Evolutionary conservation across 2,888 invertebrate genomes (phyloP).

Genomic region (Leucoptera coffeella): DNA sequence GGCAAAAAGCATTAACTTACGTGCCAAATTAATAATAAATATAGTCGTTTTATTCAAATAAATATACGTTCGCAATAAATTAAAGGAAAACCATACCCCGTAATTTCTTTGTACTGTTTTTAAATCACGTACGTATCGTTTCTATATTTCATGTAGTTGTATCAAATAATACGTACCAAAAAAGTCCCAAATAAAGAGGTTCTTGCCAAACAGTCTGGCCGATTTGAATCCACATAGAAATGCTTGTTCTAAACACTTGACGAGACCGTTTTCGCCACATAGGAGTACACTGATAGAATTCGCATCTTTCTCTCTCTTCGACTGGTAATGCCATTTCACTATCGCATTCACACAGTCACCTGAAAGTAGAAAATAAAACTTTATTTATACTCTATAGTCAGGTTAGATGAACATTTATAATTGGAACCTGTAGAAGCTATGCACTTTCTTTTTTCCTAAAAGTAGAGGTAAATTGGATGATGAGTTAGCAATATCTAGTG

Average conservation of each 20-base stretch:
- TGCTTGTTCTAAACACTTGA: conserved; percentile 88
- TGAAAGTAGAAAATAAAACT: conserved; percentile 15
- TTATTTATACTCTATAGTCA: background rate
- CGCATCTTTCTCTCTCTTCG: conserved; percentile 76
- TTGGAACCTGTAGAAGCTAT: too few relatives aligned
- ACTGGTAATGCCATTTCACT: conserved; percentile 92
- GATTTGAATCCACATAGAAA: conserved; percentile 96
- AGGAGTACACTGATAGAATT: conserved; percentile 83
- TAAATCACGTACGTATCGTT: too few relatives aligned
- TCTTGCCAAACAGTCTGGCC: conserved; percentile 84
- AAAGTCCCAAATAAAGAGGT: conserved; percentile 98
- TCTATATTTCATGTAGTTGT: conserved; percentile 43
- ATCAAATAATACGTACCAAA: conserved; percentile 60
- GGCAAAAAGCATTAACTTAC: too few relatives aligned
- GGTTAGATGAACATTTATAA: too few relatives aligned
- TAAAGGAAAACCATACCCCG: too few relatives aligned
- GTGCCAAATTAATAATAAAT: too few relatives aligned
- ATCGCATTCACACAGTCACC: conserved; percentile 95
- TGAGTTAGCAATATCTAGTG: too few relatives aligned
- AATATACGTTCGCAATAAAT: too few relatives aligned
- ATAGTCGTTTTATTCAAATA: too few relatives aligned
- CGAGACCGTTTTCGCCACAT: conserved; percentile 93
- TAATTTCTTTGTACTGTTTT: too few relatives aligned
- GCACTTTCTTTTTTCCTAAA: too few relatives aligned
- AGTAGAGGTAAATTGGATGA: too few relatives aligned